These are phyloP conservation scores for Morone chrysops DNA, from an alignment of 2,113 vertebrate species.

Conservation along the genomic window DNA sequence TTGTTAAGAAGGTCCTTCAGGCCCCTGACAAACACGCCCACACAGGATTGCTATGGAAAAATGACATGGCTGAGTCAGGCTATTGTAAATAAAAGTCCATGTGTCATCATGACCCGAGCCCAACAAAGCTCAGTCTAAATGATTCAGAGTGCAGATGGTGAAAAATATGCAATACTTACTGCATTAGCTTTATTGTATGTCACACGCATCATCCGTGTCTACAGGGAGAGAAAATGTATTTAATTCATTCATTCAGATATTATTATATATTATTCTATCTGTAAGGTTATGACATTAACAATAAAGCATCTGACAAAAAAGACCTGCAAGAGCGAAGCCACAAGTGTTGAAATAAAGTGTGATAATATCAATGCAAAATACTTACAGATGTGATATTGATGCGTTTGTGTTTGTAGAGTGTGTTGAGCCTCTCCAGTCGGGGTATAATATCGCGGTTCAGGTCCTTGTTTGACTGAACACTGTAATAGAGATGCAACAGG, in stretches of 20 bases:
- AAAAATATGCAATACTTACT: constrained; percentile 51
- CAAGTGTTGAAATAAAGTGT: background rate
- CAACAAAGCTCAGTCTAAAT: background rate
- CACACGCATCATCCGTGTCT: fast-evolving
- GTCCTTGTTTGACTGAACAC: fast-evolving
- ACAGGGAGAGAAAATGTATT: background rate
- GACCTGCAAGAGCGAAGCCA: background rate
- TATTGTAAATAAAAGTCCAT: background rate
- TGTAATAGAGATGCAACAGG: constrained; percentile 47
- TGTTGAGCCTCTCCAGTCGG: fast-evolving
- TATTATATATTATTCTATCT: too few relatives aligned
- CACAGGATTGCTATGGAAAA: constrained; percentile 42
- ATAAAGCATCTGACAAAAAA: background rate
- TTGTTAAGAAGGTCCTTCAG: constrained; percentile 15
- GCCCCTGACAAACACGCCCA: background rate
- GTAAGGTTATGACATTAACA: background rate
- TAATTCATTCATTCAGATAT: background rate
- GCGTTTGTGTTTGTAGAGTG: fast-evolving
- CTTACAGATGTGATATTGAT: constrained; percentile 50
- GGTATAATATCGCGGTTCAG: background rate
- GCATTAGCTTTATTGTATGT: fast-evolving
- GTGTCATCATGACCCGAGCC: background rate
- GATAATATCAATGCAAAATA: constrained; percentile 18
- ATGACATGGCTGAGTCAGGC: background rate
- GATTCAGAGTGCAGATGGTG: background rate